phyloP scores from a whole-genome alignment of 2,797 vertebrate genomes.

The Semaprochilodus insignis region DNA sequence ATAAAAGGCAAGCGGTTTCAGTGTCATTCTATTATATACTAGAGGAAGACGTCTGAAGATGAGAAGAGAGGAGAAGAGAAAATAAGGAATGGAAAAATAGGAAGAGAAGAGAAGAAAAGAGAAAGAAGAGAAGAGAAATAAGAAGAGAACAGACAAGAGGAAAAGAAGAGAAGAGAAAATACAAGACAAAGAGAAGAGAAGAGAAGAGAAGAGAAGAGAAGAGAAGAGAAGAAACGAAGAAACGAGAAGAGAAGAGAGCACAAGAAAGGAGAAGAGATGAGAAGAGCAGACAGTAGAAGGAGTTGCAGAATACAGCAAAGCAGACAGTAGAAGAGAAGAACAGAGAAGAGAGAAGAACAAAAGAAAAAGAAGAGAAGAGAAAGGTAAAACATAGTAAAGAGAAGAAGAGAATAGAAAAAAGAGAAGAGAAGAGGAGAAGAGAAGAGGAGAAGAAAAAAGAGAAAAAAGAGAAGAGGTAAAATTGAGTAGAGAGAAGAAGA shows the following conservation, averaged over 20 bases:
- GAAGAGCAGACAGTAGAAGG: neutral
- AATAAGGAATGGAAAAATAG: neutral
- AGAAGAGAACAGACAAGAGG: neutral
- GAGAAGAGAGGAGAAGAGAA: neutral
- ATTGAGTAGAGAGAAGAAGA: neutral
- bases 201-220: neutral
- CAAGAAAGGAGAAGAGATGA: neutral
- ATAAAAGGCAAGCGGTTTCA: neutral
- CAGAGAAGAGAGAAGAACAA: neutral
- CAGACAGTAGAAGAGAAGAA: neutral
- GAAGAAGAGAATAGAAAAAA: neutral
- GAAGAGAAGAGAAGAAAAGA: too few relatives aligned
- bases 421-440: too few relatives aligned
- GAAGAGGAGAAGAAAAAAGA: neutral
- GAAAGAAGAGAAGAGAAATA: neutral
- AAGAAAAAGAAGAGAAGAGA: conserved; percentile 20
- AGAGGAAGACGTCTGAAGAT: too few relatives aligned
- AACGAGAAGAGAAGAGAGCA: neutral
- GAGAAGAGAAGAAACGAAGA: neutral
- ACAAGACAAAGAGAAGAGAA: neutral
- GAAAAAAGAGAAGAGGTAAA: neutral
- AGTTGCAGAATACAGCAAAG: too few relatives aligned
- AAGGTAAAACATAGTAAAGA: conserved; percentile 8
- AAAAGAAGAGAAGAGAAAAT: neutral
- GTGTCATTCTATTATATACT: too few relatives aligned